Conservation (phyloP, 2,797 vertebrate genomes). For the Orientallactaga sibirica region DNA sequence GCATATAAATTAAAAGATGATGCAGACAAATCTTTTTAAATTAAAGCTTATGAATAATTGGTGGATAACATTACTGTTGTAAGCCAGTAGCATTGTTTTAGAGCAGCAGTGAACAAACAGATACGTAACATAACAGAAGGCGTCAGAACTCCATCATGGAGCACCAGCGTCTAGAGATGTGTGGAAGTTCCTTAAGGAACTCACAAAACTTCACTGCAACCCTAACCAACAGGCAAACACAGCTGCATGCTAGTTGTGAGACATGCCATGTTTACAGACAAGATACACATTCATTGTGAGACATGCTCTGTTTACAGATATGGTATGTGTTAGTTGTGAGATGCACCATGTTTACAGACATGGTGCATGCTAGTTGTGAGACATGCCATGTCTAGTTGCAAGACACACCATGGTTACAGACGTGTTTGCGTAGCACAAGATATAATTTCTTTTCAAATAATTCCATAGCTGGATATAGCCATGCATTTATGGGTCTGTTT, state of each 20-base stretch:
- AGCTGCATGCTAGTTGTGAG: too few relatives aligned
- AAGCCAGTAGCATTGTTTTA: neutral
- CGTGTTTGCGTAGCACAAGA: neutral
- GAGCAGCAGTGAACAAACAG: neutral
- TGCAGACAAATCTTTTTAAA: conserved; percentile 4
- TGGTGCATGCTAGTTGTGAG: too few relatives aligned
- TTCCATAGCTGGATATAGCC: neutral
- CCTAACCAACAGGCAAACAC: too few relatives aligned
- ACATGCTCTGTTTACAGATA: too few relatives aligned
- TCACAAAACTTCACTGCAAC: neutral
- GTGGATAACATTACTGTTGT: neutral
- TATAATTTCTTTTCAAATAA: conserved; percentile 11
- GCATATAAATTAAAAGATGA: neutral
- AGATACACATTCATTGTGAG: too few relatives aligned
- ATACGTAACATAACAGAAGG: conserved; percentile 19
- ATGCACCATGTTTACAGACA: too few relatives aligned
- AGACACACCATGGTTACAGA: too few relatives aligned
- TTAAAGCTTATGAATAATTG: neutral
- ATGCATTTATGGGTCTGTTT: neutral
- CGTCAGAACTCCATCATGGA: neutral
- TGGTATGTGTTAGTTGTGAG: too few relatives aligned
- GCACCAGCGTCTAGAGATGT: neutral
- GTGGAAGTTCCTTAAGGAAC: neutral
- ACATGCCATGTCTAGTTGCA: too few relatives aligned
- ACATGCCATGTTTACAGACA: too few relatives aligned